phyloP scores from a whole-genome alignment of 2,797 vertebrate genomes.

The Cryptoprocta ferox region DNA sequence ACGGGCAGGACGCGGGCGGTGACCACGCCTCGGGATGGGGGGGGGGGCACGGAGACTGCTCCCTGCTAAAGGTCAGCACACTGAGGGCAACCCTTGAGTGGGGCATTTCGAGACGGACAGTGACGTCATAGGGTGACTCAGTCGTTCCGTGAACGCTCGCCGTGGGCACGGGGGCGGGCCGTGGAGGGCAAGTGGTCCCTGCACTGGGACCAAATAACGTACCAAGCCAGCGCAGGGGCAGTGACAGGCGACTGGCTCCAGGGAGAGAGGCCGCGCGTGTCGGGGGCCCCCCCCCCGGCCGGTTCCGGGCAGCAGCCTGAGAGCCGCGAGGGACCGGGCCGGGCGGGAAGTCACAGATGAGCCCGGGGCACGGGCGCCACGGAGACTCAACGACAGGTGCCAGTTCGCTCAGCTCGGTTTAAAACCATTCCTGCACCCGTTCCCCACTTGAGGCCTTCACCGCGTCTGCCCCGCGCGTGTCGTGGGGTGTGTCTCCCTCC shows the following conservation, averaged over 20 bases:
- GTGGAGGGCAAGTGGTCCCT: neutral
- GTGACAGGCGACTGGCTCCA: neutral
- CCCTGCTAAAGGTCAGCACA: neutral
- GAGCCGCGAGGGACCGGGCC: neutral
- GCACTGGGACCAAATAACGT: neutral
- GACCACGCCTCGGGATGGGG: fast-evolving
- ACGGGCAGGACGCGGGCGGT: neutral
- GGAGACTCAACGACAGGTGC: neutral
- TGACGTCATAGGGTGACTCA: fast-evolving
- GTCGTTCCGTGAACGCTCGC: too few relatives aligned
- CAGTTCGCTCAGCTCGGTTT: neutral
- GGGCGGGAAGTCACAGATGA: fast-evolving
- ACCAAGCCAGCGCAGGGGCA: neutral
- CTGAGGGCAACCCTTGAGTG: fast-evolving
- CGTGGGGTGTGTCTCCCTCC: fast-evolving
- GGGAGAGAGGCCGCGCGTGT: fast-evolving
- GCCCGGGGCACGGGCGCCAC: fast-evolving
- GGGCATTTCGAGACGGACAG: neutral
- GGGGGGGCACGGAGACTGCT: neutral
- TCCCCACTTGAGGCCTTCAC: too few relatives aligned
- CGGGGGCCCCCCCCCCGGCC: neutral
- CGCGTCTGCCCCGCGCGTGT: fast-evolving
- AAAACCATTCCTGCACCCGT: too few relatives aligned
- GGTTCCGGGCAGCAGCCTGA: neutral
- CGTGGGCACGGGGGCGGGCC: fast-evolving